These are phyloP conservation scores for Cyanoramphus novaezelandiae DNA, from an alignment of 2,113 vertebrate species.

Conservation along the genomic window DNA sequence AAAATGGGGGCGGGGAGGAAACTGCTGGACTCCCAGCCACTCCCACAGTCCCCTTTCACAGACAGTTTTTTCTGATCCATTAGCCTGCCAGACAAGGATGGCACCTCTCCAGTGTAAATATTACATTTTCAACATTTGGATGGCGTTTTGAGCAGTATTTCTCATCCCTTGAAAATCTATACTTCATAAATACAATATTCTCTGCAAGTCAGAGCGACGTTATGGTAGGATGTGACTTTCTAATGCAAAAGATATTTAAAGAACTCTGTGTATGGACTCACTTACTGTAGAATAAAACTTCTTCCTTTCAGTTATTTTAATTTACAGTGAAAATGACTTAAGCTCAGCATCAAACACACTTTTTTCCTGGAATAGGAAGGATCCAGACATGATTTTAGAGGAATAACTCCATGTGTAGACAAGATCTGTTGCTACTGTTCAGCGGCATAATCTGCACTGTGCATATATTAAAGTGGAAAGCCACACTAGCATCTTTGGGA, in stretches of 20 bases:
- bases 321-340: neutral
- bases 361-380: neutral
- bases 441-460: neutral
- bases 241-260: constrained; percentile 18
- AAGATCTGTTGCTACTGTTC: constrained; percentile 39
- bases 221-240: constrained; percentile 1
- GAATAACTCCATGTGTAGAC: constrained; percentile 4
- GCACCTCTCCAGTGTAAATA: constrained; percentile 47
- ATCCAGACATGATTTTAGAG: constrained; percentile 8
- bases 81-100: constrained; percentile 22
- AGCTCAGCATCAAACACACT: neutral
- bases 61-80: constrained; percentile 37
- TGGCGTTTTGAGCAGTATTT: neutral
- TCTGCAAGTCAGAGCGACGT: neutral
- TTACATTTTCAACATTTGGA: constrained; percentile 37
- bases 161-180: neutral
- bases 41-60: neutral
- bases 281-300: constrained; percentile 2
- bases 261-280: neutral
- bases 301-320: constrained; percentile 15
- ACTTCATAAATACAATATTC: constrained; percentile 19
- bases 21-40: neutral
- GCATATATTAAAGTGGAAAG: constrained; percentile 12
- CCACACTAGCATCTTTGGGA: neutral
- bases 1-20: neutral